Conservation (phyloP, 2,113 vertebrate species). For the Notarius quadriscutis region DNA sequence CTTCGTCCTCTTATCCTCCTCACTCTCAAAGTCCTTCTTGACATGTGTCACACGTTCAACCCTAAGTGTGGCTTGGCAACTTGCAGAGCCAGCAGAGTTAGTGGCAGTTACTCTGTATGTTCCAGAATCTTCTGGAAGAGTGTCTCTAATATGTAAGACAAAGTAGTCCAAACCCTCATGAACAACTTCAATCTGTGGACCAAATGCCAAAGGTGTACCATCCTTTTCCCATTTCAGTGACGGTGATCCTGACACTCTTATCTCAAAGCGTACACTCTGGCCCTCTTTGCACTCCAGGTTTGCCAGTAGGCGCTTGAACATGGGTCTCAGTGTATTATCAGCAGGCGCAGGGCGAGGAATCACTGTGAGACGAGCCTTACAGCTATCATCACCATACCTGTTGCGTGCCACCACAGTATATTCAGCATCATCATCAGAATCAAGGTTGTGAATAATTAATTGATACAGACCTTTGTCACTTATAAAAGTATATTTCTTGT, state of each 20-base stretch:
- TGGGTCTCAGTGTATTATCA: slow-evolving; percentile 90
- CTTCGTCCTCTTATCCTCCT: slow-evolving; percentile 76
- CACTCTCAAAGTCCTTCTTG: slow-evolving; percentile 84
- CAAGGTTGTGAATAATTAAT: slow-evolving; percentile 83
- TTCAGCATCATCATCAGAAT: slow-evolving; percentile 87
- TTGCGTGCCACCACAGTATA: slow-evolving; percentile 92
- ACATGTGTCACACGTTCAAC: slow-evolving; percentile 85
- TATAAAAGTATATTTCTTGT: slow-evolving; percentile 92
- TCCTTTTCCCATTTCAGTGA: slow-evolving; percentile 95
- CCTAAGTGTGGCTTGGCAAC: slow-evolving; percentile 92
- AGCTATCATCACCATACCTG: slow-evolving; percentile 92
- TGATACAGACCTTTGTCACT: slow-evolving; percentile 95
- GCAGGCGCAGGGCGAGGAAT: slow-evolving; percentile 85
- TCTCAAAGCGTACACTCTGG: slow-evolving; percentile 91
- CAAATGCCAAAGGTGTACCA: slow-evolving; percentile 85
- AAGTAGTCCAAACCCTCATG: slow-evolving; percentile 97
- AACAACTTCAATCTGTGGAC: slow-evolving; percentile 90
- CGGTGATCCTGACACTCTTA: slow-evolving; percentile 91
- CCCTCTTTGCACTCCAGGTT: slow-evolving; percentile 94
- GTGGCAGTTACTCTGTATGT: slow-evolving; percentile 94
- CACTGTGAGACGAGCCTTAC: slow-evolving; percentile 91
- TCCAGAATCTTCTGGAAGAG: slow-evolving; percentile 91
- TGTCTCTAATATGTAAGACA: slow-evolving; percentile 89
- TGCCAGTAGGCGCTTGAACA: slow-evolving; percentile 98
- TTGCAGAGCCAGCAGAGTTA: slow-evolving; percentile 93